Percentiles rank a stretch among this genome's conserved stretches.
These are phyloP conservation scores for Laticauda laticaudata DNA, from an alignment of 2,113 vertebrate genomes.

Conservation along the genomic window DNA sequence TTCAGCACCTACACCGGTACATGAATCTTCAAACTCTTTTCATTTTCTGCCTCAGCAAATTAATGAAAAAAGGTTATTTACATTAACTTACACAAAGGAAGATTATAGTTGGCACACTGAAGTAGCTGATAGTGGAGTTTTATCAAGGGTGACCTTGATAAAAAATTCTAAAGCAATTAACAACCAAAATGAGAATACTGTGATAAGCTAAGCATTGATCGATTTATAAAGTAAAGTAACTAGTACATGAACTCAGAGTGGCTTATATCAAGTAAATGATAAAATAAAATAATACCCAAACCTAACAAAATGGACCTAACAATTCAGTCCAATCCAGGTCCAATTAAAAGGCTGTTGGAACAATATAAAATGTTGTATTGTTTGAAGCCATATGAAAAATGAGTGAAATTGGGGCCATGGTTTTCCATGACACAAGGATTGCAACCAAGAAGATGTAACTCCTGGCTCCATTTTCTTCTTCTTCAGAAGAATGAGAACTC, in stretches of 20 bases:
- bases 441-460: not conserved
- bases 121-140: not conserved
- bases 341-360: not conserved
- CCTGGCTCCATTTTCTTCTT: not conserved
- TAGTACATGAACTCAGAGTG: not conserved
- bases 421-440: not conserved
- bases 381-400: not conserved
- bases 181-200: not conserved
- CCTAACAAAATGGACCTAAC: not conserved
- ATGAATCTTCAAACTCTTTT: not conserved
- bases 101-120: not conserved
- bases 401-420: not conserved
- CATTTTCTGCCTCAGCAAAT: not conserved
- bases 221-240: not conserved
- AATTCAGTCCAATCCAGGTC: not conserved
- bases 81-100: not conserved
- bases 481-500: not conserved
- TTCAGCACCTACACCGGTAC: not conserved
- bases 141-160: not conserved
- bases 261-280: not conserved
- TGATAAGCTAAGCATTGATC: not conserved
- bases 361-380: not conserved
- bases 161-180: not conserved
- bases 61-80: not conserved
- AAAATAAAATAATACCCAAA: not conserved